These are phyloP conservation scores for Caenorhabditis latens DNA, from an alignment of 1,140 invertebrate genomes.

Conservation along the genomic window DNA sequence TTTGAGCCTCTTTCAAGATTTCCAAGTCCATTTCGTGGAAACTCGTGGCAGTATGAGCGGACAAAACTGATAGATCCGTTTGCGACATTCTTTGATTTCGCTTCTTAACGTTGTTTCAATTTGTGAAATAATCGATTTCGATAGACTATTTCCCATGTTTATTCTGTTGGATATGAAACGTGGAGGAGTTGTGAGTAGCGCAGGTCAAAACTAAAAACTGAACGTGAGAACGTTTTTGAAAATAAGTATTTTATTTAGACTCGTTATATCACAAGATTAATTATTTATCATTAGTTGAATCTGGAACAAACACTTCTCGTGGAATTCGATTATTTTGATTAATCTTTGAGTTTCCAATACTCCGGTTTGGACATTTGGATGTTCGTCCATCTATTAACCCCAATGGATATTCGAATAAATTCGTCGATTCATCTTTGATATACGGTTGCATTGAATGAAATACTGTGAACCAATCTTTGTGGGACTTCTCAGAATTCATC, in stretches of 20 bases:
- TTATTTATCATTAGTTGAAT: slow-evolving; percentile 15
- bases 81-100: too few relatives aligned
- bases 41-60: background rate
- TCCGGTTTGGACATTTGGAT: background rate
- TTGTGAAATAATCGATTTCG: too few relatives aligned
- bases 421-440: background rate
- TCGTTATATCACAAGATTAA: background rate
- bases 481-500: background rate
- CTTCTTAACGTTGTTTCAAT: too few relatives aligned
- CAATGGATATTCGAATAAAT: background rate
- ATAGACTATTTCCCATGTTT: too few relatives aligned
- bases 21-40: background rate
- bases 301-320: slow-evolving; percentile 1
- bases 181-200: too few relatives aligned
- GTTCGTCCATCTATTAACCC: too few relatives aligned
- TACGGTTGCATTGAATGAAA: background rate
- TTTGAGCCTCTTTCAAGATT: slow-evolving; percentile 4
- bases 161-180: too few relatives aligned
- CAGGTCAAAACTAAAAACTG: too few relatives aligned
- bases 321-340: background rate
- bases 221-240: too few relatives aligned
- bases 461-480: background rate
- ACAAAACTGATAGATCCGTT: background rate
- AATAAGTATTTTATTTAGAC: too few relatives aligned
- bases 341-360: background rate